Base-by-base conservation (phyloP, 2,797 vertebrate species). In the Euthynnus affinis region DNA sequence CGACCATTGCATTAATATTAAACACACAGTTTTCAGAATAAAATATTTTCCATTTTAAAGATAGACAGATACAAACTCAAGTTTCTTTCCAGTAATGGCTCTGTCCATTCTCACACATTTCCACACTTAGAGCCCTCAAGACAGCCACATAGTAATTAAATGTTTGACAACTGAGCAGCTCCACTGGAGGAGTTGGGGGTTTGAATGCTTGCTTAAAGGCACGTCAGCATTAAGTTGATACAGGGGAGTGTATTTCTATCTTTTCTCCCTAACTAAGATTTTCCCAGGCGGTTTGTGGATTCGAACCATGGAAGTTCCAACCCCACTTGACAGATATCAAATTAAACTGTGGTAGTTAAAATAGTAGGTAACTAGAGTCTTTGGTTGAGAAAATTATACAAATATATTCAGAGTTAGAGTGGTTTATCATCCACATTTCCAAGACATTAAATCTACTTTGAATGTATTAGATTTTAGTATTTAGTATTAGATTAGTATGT, bases 311-410 rank as follows among this genome's bases (percentile, higher is more conserved):
- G 44, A 57, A 58, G 51, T 46, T 81, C 57, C 25, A 63, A 29
- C 15, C 13, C 48, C 5, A 37, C 61, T 66, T 48, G 46, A 65
- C 53, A 34, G 46, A 51, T 64, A 58, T 67, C 42, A 64, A 67
- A 70, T 72, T 25, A 56, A 73, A 65, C 71, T 74, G 66, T 27
- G 63, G 53, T 55, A 55, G 63, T 52, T 56, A 22, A 53, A 80
- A 53, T 57, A 44, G 23, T 20, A n/a, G 60, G 22, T 29, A 71
- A 74, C 62, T 52, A 6, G 6, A 65, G 34, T 74, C 25, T 55
- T 46, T 61, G 63, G 66, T 42, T 67, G 20, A 63, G 9, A 53
- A 55, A 61, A 62, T 17, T 9, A 44, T 5, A 59, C 44, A 60
- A 81, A 71, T 42, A 32, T 13, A 62, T 51, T 71, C 15, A 78